Base-by-base conservation (phyloP, 1,140 invertebrate genomes). In the Hypothenemus hampei region DNA sequence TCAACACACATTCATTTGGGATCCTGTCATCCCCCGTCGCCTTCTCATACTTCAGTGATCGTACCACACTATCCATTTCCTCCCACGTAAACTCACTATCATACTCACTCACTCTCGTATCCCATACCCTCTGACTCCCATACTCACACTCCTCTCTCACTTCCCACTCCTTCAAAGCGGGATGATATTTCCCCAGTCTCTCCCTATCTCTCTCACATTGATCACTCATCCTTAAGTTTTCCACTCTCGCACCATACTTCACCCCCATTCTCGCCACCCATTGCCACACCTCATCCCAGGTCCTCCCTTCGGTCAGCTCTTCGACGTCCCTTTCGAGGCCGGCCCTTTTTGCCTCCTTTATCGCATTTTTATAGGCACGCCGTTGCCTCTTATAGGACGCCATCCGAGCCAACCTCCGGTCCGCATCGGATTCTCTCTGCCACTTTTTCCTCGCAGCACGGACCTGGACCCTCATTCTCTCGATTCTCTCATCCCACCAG, bases 1-100 rank as follows among this genome's bases (percentile, higher is more conserved):
- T n/a, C n/a, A n/a, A n/a, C n/a, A n/a, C n/a, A n/a, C n/a, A n/a
- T 21, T 53, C 50, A 20, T 53, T 53, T 3, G 50, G 50, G 2
- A 53, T 31, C 18, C 50, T 31, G 22, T 53, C 50, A 8, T 46
- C 7, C n/a, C 16, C 3, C 20, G 31, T 35, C 1, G 46, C 46
- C 19, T 48, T 48, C 10, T 16, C 3, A 8, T 19, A 3, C 22
- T 20, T n/a, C 19, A 48, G 4, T 2, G n/a, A 11, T 4, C 6
- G 5, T 1, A 45, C 15, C 4, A 19, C 43, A 8, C 19, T 13
- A 1, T 15, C 4, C n/a, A 45, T 6, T 26, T 41, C 39, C 10
- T 41, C 7, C 39, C n/a, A n/a, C n/a, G n/a, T n/a, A n/a, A n/a
- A n/a, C n/a, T n/a, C n/a, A n/a, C n/a, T n/a, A n/a, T n/a, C n/a